These are phyloP conservation scores for Zelleria hepariella DNA, from an alignment of 2,888 invertebrate species.

Conservation along the genomic window DNA sequence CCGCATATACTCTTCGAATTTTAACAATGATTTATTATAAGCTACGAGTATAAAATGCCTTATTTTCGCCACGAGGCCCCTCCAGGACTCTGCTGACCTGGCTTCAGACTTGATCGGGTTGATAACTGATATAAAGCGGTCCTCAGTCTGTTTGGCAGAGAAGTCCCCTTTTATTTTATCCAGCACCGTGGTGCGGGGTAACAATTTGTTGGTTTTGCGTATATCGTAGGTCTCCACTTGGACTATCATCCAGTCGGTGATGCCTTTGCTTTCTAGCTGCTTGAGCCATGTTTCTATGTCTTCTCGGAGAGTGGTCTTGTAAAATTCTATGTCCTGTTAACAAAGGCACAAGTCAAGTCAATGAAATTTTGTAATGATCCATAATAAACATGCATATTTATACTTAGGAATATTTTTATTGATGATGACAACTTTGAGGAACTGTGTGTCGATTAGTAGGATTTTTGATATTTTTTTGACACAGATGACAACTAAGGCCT, in stretches of 20 bases:
- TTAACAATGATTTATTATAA: conserved; percentile 87
- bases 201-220: conserved; percentile 90
- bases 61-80: conserved; percentile 85
- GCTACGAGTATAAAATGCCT: conserved; percentile 87
- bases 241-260: conserved; percentile 94
- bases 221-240: conserved; percentile 93
- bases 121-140: conserved; percentile 89
- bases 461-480: too few species aligned
- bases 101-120: conserved; percentile 93
- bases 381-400: too few species aligned
- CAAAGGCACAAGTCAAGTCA: conserved; percentile 10
- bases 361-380: neutral
- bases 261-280: conserved; percentile 79
- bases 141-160: conserved; percentile 86
- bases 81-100: conserved; percentile 92
- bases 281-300: conserved; percentile 92
- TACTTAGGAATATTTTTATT: too few species aligned
- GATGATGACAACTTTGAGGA: too few species aligned
- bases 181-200: conserved; percentile 92
- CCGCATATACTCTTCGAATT: conserved; percentile 92
- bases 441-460: too few species aligned
- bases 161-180: conserved; percentile 97
- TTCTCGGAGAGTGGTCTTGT: conserved; percentile 89
- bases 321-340: conserved; percentile 92
- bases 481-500: too few species aligned